Evolutionary conservation across 1,140 invertebrate species (phyloP), one percentile per base, ranked within the genome.

Genomic region (Plectrocnemia conspersa): DNA sequence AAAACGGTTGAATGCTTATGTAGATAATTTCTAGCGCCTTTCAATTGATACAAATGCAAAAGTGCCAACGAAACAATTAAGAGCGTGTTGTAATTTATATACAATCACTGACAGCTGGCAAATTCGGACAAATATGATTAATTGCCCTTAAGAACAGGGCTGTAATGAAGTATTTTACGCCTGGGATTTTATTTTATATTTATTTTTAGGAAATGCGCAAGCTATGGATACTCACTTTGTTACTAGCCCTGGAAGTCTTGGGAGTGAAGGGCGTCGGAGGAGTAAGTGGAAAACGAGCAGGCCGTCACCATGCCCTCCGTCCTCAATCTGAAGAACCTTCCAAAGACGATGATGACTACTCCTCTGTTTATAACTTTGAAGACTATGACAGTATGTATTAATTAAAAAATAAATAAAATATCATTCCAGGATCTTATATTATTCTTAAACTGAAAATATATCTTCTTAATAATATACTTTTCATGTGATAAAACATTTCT

Each of bases 301-400:
- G 23, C 18, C 44, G 42, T 19, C 18, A 7, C 13, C 35, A 16
- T 10, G 7, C 35, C 6, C 4, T 16, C 15, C 6, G 5, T 23
- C 44, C 53, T 25, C 53, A 47, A 19, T 2, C 27, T 19, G 33
- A 47, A 38, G 22, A 55, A 38, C 45, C 42, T 9, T 16, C 19
- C 11, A 38, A 46, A 21, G 44, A 40, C 16, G 45, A 48, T 18
- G 47, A 55, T 29, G 42, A 54, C 4, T 53, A 47, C 25, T 58
- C 65, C 42, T 40, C 63, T 23, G 58, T 54, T 32, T 47, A 59
- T 18, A 57, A 67, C 45, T 62, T 66, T 49, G 60, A 66, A 10
- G 62, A 67, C 6, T 62, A 66, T 53, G 59, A 64, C 11, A 53
- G 57, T 23, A n/a, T n/a, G n/a, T n/a, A n/a, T n/a, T n/a, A n/a